Evolutionary conservation across 2,888 invertebrate genomes (phyloP), one percentile per base, ranked within the genome.

Genomic region (Xestia rhomboidea): DNA sequence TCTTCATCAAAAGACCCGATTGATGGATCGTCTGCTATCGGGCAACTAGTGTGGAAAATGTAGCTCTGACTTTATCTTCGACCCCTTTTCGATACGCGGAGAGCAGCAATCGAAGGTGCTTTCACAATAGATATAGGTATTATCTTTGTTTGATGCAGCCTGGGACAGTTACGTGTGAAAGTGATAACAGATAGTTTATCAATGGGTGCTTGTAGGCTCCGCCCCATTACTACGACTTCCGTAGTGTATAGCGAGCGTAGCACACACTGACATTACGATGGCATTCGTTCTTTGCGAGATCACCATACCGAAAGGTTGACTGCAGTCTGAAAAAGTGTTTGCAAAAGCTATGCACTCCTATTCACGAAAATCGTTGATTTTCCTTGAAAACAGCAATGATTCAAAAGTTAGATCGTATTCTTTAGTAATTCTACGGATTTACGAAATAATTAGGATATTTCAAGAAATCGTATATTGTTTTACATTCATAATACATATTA

Each of bases 111-210:
- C 46, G 27, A 13, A 75, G 34, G 38, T 44, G 54, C 64, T 67
- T 51, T 13, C 41, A 64, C 18, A 44, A 21, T 68, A 57, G 44
- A 49, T 49, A 44, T 57, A n/a, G n/a, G n/a, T 6, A 34, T 81
- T 81, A 72, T 82, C 83, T 77, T 77, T 68, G 44, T 82, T 75
- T 62, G 51, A 68, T 83, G 63, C 38, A 74, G 41, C 66, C 60
- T 46, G 49, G n/a, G 54, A 82, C 73, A 73, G 66, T 64, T 73
- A 73, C 34, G 85, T 78, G 86, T 84, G 83, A 84, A 82, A 82
- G 86, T 85, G 83, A 84, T 78, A 85, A 82, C 82, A 79, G 71
- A 85, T 82, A 66, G 82, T 82, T 67, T 41, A 85, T 85, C 83
- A 85, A 84, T 81, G 70, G 34, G 60, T 49, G 62, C 74, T 67